Evolutionary conservation across 2,113 vertebrate species (phyloP).

Genomic region (Leucoraja erinaceus): DNA sequence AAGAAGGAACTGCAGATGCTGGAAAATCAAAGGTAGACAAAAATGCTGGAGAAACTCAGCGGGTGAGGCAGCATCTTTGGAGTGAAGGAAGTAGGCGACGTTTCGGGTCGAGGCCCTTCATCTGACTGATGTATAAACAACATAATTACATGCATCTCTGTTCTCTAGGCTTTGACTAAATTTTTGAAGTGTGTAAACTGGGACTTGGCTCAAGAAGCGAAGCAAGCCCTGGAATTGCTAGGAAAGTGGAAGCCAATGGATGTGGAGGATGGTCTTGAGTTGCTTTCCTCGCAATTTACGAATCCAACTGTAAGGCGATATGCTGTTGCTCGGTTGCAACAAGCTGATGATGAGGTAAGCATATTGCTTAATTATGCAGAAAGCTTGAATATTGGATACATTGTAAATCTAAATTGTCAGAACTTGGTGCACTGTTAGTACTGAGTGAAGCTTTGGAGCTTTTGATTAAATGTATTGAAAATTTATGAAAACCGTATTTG

Average conservation of each 20-base stretch:
- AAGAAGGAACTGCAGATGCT: too few relatives aligned
- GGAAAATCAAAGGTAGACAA: too few relatives aligned
- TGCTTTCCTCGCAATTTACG: conserved; percentile 86
- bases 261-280: conserved; percentile 92
- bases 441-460: background rate
- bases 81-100: too few relatives aligned
- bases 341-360: conserved; percentile 90
- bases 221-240: conserved; percentile 88
- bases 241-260: conserved; percentile 98
- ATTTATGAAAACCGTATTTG: background rate
- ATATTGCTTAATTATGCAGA: background rate
- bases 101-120: too few relatives aligned
- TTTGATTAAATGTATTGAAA: background rate
- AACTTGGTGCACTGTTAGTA: background rate
- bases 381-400: background rate
- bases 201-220: conserved; percentile 90
- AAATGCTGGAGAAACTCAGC: too few relatives aligned
- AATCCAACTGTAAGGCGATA: conserved; percentile 89
- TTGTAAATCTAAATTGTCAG: background rate
- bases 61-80: too few relatives aligned
- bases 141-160: background rate
- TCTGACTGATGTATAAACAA: background rate
- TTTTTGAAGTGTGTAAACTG: conserved; percentile 98
- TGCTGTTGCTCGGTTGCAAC: conserved; percentile 80
- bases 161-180: conserved; percentile 82